phyloP scores from a whole-genome alignment of 2,113 vertebrate genomes.

The Penelope pileata region DNA sequence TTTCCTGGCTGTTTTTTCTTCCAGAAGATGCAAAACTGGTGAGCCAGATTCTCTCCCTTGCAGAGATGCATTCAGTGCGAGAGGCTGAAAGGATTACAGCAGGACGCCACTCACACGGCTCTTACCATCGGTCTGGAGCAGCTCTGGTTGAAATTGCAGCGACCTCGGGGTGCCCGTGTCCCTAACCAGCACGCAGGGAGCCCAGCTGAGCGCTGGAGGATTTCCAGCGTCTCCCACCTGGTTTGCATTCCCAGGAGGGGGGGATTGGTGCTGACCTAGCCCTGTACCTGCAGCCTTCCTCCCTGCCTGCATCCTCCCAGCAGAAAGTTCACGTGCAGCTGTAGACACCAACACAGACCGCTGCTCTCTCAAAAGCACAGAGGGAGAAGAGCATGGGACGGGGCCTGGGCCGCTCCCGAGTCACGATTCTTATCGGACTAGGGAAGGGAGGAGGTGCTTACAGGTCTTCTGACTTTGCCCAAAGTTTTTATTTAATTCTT shows the following conservation, averaged over 20 bases:
- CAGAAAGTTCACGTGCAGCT: background rate
- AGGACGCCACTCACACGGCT: background rate
- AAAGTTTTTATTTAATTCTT: background rate
- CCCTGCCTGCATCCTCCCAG: background rate
- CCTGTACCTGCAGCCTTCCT: background rate
- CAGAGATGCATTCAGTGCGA: background rate
- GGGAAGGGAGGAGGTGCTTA: background rate
- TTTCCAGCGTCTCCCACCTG: fast-evolving
- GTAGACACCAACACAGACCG: fast-evolving
- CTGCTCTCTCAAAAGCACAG: background rate
- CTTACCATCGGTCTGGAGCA: background rate
- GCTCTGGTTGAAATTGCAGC: background rate
- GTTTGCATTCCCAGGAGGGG: background rate
- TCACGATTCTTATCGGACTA: background rate
- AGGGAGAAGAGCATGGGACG: background rate
- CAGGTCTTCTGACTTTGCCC: background rate
- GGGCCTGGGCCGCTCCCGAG: background rate
- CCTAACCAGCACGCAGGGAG: background rate
- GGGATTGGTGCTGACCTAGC: background rate
- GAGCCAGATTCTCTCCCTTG: background rate
- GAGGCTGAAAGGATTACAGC: constrained; percentile 30
- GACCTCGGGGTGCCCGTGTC: background rate
- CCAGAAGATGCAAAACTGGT: background rate
- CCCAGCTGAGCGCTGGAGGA: background rate
- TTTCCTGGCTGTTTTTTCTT: constrained; percentile 17